phyloP scores from a whole-genome alignment of 2,888 invertebrate species.

The Phengaris alcon region DNA sequence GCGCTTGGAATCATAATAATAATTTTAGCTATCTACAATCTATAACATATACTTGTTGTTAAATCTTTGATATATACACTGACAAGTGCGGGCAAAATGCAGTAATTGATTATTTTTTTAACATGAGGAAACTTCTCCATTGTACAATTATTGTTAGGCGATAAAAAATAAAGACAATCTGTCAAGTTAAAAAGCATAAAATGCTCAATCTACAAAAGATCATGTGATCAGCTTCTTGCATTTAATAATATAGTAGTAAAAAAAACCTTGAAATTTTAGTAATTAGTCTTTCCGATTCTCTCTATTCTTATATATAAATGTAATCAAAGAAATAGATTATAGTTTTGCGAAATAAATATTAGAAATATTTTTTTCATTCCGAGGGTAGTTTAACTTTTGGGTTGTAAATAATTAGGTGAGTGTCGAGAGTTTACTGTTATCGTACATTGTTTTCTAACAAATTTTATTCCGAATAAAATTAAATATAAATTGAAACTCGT shows the following conservation, averaged over 20 bases:
- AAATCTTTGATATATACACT: too few relatives aligned
- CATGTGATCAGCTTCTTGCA: conserved; percentile 17
- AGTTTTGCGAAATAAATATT: conserved; percentile 50
- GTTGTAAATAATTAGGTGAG: conserved; percentile 50
- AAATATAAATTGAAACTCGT: conserved; percentile 42
- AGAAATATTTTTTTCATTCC: conserved; percentile 66
- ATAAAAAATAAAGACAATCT: conserved; percentile 33
- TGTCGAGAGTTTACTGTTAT: conserved; percentile 45
- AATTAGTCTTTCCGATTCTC: conserved; percentile 49
- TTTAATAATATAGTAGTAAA: conserved; percentile 8
- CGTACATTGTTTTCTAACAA: conserved; percentile 59
- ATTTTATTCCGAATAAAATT: conserved; percentile 72
- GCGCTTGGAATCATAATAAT: too few relatives aligned
- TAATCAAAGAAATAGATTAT: conserved; percentile 55
- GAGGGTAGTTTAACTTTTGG: conserved; percentile 45
- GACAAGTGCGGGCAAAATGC: too few relatives aligned
- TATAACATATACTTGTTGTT: too few relatives aligned
- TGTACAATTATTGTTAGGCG: not conserved
- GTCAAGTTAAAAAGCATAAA: conserved; percentile 30
- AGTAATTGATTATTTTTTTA: not conserved
- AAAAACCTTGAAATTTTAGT: conserved; percentile 37
- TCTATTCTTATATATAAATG: conserved; percentile 46
- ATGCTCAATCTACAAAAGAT: conserved; percentile 27
- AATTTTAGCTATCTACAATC: too few relatives aligned
- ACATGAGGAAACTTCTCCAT: not conserved